A percentile compares a stretch with the other conserved stretches of the same genome.
These are phyloP conservation scores for Caenorhabditis sp. DNA, from an alignment of 2,888 invertebrate species.

Conservation along the genomic window DNA sequence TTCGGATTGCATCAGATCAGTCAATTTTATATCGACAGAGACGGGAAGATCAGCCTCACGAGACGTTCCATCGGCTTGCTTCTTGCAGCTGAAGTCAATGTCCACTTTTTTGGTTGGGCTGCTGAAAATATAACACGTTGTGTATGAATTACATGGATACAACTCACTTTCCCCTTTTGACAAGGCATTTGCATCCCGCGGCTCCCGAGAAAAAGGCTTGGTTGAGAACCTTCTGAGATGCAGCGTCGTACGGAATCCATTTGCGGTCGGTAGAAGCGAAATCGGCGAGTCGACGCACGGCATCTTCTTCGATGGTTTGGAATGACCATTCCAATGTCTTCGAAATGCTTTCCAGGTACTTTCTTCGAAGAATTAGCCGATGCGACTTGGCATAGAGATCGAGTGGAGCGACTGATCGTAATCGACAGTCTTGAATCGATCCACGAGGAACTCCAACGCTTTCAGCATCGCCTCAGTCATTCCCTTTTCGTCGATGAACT, in stretches of 20 bases:
- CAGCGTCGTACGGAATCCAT: constrained; percentile 52
- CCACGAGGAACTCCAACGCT: constrained; percentile 28
- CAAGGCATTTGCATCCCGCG: constrained; percentile 11
- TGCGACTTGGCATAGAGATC: constrained; percentile 41
- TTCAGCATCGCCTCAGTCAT: too few relatives aligned
- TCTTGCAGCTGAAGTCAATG: constrained; percentile 59
- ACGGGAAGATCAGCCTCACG: constrained; percentile 49
- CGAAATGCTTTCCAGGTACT: constrained; percentile 23
- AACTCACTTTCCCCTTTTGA: constrained; percentile 50
- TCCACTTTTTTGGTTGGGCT: constrained; percentile 40
- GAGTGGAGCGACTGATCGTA: constrained; percentile 38
- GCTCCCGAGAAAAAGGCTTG: constrained; percentile 63
- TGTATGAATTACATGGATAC: too few relatives aligned
- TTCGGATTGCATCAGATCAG: constrained; percentile 41
- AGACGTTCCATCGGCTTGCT: constrained; percentile 32
- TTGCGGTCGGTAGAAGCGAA: constrained; percentile 44
- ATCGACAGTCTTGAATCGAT: constrained; percentile 14
- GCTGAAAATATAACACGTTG: constrained; percentile 25
- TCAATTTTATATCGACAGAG: constrained; percentile 13
- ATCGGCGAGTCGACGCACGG: constrained; percentile 25
- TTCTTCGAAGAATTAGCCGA: constrained; percentile 13
- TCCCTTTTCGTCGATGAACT: too few relatives aligned
- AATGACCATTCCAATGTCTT: constrained; percentile 37
- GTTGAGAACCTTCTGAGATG: constrained; percentile 53
- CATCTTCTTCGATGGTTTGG: constrained; percentile 27